phyloP scores from a whole-genome alignment of 2,888 invertebrate genomes.

The Cheiracanthium punctorium region DNA sequence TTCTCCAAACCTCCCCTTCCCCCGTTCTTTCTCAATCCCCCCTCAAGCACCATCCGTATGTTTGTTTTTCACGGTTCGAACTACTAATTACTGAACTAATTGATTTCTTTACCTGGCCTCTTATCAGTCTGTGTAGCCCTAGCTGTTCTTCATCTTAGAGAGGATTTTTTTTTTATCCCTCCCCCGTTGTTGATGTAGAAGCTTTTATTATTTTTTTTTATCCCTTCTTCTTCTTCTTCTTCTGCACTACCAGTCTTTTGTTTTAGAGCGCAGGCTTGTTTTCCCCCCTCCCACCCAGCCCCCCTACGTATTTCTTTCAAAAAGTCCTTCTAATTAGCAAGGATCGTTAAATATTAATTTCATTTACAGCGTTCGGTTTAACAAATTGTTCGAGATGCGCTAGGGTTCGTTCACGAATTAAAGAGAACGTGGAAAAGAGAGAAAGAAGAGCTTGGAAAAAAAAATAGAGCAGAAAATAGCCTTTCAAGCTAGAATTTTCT shows the following conservation, averaged over 20 bases:
- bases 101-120: slow-evolving; percentile 69
- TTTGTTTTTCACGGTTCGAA: slow-evolving; percentile 69
- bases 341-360: slow-evolving; percentile 70
- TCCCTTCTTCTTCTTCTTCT: slow-evolving; percentile 23
- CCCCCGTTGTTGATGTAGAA: slow-evolving; percentile 26
- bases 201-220: slow-evolving; percentile 16
- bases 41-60: slow-evolving; percentile 48
- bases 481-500: slow-evolving; percentile 46
- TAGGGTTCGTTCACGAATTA: slow-evolving; percentile 20
- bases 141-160: slow-evolving; percentile 28
- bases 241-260: background rate
- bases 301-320: slow-evolving; percentile 43
- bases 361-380: slow-evolving; percentile 66
- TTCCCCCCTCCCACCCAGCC: slow-evolving; percentile 7
- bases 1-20: background rate
- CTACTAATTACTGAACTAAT: slow-evolving; percentile 67
- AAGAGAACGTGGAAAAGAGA: slow-evolving; percentile 19
- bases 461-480: slow-evolving; percentile 55
- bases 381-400: slow-evolving; percentile 60
- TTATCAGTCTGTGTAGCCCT: slow-evolving; percentile 52
- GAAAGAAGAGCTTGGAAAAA: slow-evolving; percentile 20
- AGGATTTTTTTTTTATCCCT: background rate
- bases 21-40: background rate
- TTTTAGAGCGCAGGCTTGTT: background rate
- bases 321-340: slow-evolving; percentile 59